Evolutionary conservation across 1,140 invertebrate genomes (phyloP).

Genomic region (Drosophila bipectinata): DNA sequence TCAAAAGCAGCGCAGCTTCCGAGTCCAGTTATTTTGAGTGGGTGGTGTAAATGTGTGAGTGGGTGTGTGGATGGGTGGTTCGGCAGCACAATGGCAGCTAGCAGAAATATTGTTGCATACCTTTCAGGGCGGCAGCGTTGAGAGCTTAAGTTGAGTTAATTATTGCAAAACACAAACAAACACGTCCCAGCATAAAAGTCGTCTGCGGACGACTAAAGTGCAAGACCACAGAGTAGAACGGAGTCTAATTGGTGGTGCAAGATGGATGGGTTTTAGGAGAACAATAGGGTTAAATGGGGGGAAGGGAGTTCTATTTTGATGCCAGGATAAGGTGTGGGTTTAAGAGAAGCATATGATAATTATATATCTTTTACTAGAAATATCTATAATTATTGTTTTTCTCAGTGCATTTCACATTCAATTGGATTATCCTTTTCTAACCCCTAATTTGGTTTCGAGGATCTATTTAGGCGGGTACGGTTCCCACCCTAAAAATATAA

Average conservation of each 20-base stretch:
- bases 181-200: slow-evolving; percentile 36
- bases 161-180: slow-evolving; percentile 64
- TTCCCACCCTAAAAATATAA: neutral
- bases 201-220: slow-evolving; percentile 32
- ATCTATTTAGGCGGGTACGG: slow-evolving; percentile 19
- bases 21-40: slow-evolving; percentile 35
- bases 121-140: slow-evolving; percentile 42
- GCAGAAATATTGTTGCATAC: slow-evolving; percentile 74
- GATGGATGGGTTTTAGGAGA: slow-evolving; percentile 3
- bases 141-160: slow-evolving; percentile 76
- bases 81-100: slow-evolving; percentile 21
- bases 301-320: slow-evolving; percentile 30
- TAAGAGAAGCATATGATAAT: no score
- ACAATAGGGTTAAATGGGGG: slow-evolving; percentile 19
- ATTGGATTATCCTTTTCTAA: slow-evolving; percentile 7
- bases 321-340: slow-evolving; percentile 23
- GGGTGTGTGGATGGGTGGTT: neutral
- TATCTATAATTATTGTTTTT: no score
- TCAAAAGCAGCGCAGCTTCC: slow-evolving; percentile 12
- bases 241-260: slow-evolving; percentile 43
- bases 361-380: no score
- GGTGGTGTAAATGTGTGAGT: slow-evolving; percentile 8
- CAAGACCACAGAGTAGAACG: slow-evolving; percentile 38
- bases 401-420: neutral
- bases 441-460: slow-evolving; percentile 11